Evolutionary conservation across 2,797 vertebrate genomes (phyloP).

Genomic region (Sorex maritimensis): DNA sequence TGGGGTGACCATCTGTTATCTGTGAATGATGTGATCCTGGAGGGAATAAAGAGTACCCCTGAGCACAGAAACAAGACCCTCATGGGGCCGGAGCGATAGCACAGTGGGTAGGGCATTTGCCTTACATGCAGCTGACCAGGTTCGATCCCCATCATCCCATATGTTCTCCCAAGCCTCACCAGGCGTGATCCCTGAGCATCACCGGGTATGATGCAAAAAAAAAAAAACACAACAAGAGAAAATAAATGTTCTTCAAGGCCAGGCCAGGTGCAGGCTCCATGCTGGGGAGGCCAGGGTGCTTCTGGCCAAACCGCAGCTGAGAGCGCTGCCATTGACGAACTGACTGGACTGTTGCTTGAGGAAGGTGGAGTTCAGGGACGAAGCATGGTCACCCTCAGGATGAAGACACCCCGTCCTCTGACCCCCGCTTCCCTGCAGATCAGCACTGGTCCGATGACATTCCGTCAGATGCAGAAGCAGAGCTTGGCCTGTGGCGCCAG

Average conservation of each 20-base stretch:
- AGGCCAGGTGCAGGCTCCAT: neutral
- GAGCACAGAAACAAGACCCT: neutral
- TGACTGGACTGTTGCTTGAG: neutral
- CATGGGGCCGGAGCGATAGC: too few relatives aligned
- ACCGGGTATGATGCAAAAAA: too few relatives aligned
- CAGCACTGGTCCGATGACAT: conserved; percentile 93
- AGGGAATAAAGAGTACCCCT: neutral
- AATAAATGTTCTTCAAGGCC: neutral
- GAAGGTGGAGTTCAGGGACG: neutral
- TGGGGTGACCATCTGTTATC: neutral
- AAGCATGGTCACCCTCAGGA: neutral
- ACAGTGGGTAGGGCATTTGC: too few relatives aligned
- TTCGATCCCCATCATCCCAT: neutral
- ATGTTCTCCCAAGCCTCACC: neutral
- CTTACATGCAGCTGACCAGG: too few relatives aligned
- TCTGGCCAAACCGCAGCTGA: neutral
- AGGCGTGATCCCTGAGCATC: too few relatives aligned
- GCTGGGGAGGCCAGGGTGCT: neutral
- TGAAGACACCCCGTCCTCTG: neutral
- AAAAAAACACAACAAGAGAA: neutral
- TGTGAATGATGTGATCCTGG: neutral
- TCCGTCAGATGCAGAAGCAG: conserved; percentile 95
- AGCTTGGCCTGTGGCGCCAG: conserved; percentile 91
- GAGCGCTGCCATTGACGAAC: neutral
- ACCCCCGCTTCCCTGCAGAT: neutral